Base-by-base conservation (phyloP, 1,140 invertebrate species). In the Streblospio benedicti region DNA sequence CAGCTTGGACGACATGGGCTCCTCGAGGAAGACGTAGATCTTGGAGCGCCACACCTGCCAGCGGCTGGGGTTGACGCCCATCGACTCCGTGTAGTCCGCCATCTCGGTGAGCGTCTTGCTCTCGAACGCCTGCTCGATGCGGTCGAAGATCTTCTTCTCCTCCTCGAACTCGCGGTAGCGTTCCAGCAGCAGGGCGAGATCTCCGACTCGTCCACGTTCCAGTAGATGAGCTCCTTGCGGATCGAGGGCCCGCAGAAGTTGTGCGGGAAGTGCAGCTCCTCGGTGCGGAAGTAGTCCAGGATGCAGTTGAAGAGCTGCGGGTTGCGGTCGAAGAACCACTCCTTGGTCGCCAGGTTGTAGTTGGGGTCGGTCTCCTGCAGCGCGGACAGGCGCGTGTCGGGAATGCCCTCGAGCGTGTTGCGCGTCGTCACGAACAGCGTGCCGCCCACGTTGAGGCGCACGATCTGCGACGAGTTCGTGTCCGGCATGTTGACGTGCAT, bases 291-390 rank as follows among this genome's bases (percentile, higher is more conserved):
- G 79, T 95, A 96, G 79, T 97, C 95, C 60, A 97, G 82, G 61
- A 97, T 93, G 58, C 90, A 93, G 80, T 88, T 89, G 79, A 97
- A 97, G 65, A 90, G 91, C 72, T 91, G 90, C 55, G 93, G 93
- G 78, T 97, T 92, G 57, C 93, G 84, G 80, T 97, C 93, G 80
- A 97, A 97, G 80, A 96, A 60, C 49, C 49, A 60, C 41, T 60
- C 59, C 23, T 41, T 43, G 25, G 32, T 30, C n/a, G 30, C 59
- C 20, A 25, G 50, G 49, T 60, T 41, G 51, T 55, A 60, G 49
- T 60, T 60, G 12, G 61, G 16, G n/a, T 50, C 20, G 30, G 25
- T 50, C 38, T 54, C 33, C 16, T 20, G n/a, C 6, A 59, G 45
- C 12, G 31, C 49, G 23, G 59, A 30, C 1, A 60, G 51, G 1